These are phyloP conservation scores for Apogon talboti DNA, from an alignment of 2,797 vertebrate genomes.

Conservation along the genomic window DNA sequence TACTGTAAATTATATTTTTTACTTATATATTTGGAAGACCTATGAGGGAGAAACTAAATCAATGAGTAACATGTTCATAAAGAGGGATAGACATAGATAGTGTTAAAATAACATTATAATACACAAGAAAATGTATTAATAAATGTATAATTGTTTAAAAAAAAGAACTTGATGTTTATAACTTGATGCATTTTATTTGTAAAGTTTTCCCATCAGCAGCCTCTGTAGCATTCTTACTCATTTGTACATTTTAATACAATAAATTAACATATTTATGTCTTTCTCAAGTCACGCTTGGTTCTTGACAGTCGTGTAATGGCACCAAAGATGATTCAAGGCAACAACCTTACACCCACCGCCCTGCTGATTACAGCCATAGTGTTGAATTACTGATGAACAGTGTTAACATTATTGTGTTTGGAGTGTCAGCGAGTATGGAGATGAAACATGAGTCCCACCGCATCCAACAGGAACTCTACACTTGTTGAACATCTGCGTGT, in stretches of 20 bases:
- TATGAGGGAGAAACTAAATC: not conserved
- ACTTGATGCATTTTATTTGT: not conserved
- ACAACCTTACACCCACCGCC: conserved; percentile 62
- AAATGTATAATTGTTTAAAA: conserved; percentile 5
- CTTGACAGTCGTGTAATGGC: not conserved
- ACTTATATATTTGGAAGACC: conserved; percentile 1
- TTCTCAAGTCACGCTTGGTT: not conserved
- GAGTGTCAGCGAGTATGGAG: not conserved
- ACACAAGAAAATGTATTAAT: conserved; percentile 4
- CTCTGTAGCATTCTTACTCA: not conserved
- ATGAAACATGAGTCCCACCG: not conserved
- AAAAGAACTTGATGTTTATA: not conserved
- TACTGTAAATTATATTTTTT: conserved; percentile 65
- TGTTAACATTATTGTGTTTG: conserved; percentile 54
- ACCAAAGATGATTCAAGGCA: conserved; percentile 30
- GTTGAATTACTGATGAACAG: conserved; percentile 58
- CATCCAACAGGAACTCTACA: conserved; percentile 13
- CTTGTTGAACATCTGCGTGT: not conserved
- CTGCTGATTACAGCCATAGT: conserved; percentile 34
- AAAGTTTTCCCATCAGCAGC: not conserved
- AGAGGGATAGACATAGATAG: no score
- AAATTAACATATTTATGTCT: conserved; percentile 1
- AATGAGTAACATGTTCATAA: not conserved
- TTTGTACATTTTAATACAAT: not conserved
- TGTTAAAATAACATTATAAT: not conserved